A percentile compares a stretch with the other conserved stretches of the same genome.
These are phyloP conservation scores for Protonemura montana DNA, from an alignment of 2,888 invertebrate genomes.

Conservation along the genomic window DNA sequence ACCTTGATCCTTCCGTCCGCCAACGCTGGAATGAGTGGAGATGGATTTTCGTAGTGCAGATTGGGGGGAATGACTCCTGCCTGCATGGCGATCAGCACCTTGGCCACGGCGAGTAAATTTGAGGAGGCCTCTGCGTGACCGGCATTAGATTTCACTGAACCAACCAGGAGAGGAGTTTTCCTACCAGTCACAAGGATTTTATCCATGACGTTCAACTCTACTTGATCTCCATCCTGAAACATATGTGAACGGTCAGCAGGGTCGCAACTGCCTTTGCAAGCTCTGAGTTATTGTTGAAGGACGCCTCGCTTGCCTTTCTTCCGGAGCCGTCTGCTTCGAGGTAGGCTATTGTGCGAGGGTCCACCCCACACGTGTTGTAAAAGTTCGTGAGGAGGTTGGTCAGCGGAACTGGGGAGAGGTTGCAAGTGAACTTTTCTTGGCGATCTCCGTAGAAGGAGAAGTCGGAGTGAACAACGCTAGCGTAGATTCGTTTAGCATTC, in stretches of 20 bases:
- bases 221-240: slow-evolving; percentile 61
- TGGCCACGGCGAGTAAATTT: slow-evolving; percentile 61
- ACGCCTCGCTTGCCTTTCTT: slow-evolving; percentile 57
- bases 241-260: neutral
- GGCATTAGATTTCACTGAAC: slow-evolving; percentile 68
- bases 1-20: slow-evolving; percentile 52
- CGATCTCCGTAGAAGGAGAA: slow-evolving; percentile 82
- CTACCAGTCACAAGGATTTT: slow-evolving; percentile 60
- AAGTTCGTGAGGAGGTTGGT: slow-evolving; percentile 59
- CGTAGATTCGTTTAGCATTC: slow-evolving; percentile 71
- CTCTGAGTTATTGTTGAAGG: neutral
- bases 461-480: slow-evolving; percentile 77
- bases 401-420: slow-evolving; percentile 10
- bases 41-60: slow-evolving; percentile 52
- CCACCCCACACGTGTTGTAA: slow-evolving; percentile 69
- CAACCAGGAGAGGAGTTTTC: slow-evolving; percentile 65
- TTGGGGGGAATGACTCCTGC: slow-evolving; percentile 54
- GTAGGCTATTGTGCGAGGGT: slow-evolving; percentile 75
- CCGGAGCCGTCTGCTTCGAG: slow-evolving; percentile 84
- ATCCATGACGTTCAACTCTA: slow-evolving; percentile 64
- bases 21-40: slow-evolving; percentile 51
- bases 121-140: slow-evolving; percentile 66
- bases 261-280: neutral
- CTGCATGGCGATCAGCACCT: slow-evolving; percentile 55
- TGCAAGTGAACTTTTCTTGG: slow-evolving; percentile 37